These are phyloP conservation scores for Nycticebus coucang DNA, from an alignment of 2,113 vertebrate species.

Conservation along the genomic window DNA sequence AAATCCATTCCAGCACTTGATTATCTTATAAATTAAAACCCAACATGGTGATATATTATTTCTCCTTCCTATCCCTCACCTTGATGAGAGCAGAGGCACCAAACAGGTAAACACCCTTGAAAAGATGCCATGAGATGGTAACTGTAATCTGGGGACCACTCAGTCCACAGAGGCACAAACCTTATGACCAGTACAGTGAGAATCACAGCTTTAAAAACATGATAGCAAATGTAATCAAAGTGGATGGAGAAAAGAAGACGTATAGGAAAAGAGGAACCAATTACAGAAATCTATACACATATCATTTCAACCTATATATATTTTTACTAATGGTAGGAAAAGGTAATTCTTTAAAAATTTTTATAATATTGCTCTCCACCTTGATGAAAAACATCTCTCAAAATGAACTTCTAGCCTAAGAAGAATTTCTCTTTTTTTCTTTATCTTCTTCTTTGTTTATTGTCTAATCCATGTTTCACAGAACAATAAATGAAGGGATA, in stretches of 20 bases:
- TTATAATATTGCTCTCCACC: not conserved
- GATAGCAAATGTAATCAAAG: not conserved
- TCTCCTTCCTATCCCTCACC: not conserved
- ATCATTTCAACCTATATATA: not conserved
- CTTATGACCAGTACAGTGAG: not conserved
- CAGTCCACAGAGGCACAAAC: not conserved
- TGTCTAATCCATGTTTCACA: not conserved
- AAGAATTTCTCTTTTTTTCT: not conserved
- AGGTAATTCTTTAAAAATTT: not conserved
- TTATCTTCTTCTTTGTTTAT: not conserved
- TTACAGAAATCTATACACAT: not conserved
- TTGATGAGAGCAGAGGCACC: not conserved
- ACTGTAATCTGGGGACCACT: not conserved
- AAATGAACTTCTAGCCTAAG: not conserved
- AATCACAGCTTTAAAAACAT: not conserved
- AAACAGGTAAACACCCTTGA: not conserved
- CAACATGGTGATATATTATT: not conserved
- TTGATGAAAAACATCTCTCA: not conserved
- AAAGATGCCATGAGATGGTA: not conserved
- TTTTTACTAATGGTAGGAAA: not conserved
- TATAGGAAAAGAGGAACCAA: conserved; percentile 47
- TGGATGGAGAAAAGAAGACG: not conserved
- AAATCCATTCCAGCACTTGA: not conserved
- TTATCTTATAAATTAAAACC: not conserved
- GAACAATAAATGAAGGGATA: not conserved